Conservation (phyloP, 2,888 invertebrate species). For the Aricia artaxerxes region DNA sequence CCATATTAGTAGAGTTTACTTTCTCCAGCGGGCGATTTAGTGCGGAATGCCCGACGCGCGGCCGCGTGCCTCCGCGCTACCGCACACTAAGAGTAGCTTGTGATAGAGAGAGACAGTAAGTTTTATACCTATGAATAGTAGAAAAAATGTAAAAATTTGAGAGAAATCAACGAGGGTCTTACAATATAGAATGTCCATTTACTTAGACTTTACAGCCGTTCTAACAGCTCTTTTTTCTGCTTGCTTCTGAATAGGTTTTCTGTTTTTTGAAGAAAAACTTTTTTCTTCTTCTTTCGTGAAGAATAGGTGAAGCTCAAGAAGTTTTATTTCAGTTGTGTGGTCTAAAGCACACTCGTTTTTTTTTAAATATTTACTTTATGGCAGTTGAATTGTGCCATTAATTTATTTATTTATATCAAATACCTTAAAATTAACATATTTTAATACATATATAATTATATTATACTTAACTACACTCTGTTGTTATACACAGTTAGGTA, state of each 20-base stretch:
- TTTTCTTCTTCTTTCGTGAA: too few species aligned
- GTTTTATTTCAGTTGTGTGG: too few species aligned
- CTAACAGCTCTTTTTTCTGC: not conserved
- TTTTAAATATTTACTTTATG: too few species aligned
- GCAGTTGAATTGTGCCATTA: too few species aligned
- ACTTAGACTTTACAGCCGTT: not conserved
- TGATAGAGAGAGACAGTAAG: slow-evolving; percentile 5
- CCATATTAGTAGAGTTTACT: slow-evolving; percentile 64
- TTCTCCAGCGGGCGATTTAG: slow-evolving; percentile 70
- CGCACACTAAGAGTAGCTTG: slow-evolving; percentile 37
- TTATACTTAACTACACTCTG: not conserved
- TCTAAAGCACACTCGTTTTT: too few species aligned
- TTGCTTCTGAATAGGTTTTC: not conserved
- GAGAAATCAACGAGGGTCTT: not conserved
- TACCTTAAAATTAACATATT: too few species aligned
- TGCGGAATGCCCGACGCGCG: slow-evolving; percentile 71
- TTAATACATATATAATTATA: too few species aligned
- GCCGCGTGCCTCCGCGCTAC: slow-evolving; percentile 59
- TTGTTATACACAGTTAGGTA: not conserved
- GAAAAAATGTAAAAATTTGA: not conserved
- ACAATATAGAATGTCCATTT: not conserved
- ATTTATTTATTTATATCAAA: too few species aligned
- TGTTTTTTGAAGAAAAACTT: too few species aligned
- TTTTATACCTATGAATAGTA: not conserved
- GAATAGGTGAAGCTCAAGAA: too few species aligned